Base-by-base conservation (phyloP, 37 sponge, comb jelly and placozoan species). In the Chondrosia reniformis region DNA sequence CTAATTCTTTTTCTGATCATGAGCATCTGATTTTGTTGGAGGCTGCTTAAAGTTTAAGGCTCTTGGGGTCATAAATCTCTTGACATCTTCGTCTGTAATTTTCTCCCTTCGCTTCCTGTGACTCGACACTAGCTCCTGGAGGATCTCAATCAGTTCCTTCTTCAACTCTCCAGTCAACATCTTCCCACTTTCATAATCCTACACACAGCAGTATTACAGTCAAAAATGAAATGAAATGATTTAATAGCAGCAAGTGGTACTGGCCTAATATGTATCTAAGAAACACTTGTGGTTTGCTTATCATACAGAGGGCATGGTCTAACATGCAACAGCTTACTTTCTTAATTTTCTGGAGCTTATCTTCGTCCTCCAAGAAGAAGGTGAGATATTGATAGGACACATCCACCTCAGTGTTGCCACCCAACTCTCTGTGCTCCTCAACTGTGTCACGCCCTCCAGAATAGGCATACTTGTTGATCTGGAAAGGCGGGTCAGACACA, bases 381-480 rank as follows among this genome's bases (percentile, higher is more conserved):
- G 85, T 82, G 56, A 99, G 86, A 65, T 96, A 99, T 45, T 99
- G 91, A 71, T 96, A 99, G 31, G 99, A 91, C 40, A 99, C 94
- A 69, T 99, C 99, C 4, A 99, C 90, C 5, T 84, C 76, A 13
- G 94, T 85, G 82, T 99, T 94, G 15, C 99, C 99, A 0, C 99
- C 99, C 31, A 79, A 63, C 63, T 80, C 80, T 32, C 92, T 63
- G 75, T 99, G 99, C 77, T 99, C 99, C 84, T 99, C 99, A 39
- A 84, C 76, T 0, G 99, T 93, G 58, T 88, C 96, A 9, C 83
- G 84, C 2, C 99, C 99, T 72, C 99, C 99, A 64, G 92, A 91
- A 77, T 92, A 99, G 19, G 99, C 99, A 86, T 99, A 91, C 82
- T 95, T 99, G 88, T 82, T 95, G 56, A 99, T 87, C 92, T 95